Evolutionary conservation across 2,888 invertebrate genomes (phyloP).

Genomic region (Onthophagus sagittarius): DNA sequence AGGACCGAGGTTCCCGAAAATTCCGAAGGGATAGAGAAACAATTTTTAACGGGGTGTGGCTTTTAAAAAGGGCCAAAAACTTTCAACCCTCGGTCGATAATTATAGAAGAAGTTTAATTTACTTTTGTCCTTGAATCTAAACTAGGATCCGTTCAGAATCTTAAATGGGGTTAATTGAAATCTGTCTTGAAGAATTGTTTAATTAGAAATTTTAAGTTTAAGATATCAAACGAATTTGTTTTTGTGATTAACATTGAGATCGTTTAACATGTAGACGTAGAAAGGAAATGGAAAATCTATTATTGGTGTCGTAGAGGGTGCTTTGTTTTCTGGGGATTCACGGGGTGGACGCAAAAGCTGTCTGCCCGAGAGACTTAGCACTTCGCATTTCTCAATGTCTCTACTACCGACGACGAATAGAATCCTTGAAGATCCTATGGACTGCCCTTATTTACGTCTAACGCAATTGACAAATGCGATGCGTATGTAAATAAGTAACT

Average conservation of each 20-base stretch:
- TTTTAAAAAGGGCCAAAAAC: no score
- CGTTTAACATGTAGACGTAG: conserved; percentile 1
- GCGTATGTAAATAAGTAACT: background rate
- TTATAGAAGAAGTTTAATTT: no score
- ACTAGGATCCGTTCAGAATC: no score
- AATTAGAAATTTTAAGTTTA: background rate
- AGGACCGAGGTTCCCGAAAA: background rate
- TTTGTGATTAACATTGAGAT: background rate
- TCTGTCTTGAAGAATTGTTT: no score
- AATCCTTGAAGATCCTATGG: background rate
- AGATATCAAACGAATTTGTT: background rate
- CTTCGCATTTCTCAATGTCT: background rate
- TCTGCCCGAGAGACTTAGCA: background rate
- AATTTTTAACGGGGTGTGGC: background rate
- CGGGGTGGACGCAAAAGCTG: background rate
- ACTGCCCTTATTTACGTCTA: background rate
- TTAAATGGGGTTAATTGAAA: no score
- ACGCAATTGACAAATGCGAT: background rate
- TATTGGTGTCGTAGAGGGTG: conserved; percentile 1
- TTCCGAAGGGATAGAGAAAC: background rate
- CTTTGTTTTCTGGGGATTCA: conserved; percentile 8
- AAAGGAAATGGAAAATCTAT: conserved; percentile 10
- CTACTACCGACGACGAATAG: background rate
- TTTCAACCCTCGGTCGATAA: no score
- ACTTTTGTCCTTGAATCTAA: no score